Percentiles rank a stretch among this genome's conserved stretches.
These are phyloP conservation scores for Trachurus trachurus DNA, from an alignment of 2,797 vertebrate genomes.

Conservation along the genomic window DNA sequence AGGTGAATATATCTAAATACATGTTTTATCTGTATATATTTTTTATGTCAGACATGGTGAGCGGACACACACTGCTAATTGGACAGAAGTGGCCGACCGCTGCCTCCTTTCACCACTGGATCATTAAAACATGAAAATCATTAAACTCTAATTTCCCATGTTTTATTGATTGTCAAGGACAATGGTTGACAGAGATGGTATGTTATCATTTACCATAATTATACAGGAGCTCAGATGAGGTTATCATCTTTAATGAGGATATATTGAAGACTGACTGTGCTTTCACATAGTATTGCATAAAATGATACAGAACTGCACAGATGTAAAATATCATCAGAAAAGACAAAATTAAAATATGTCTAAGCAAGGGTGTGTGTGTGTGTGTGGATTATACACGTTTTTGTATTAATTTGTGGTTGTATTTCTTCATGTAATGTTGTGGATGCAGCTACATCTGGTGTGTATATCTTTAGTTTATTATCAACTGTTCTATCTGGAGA, in stretches of 20 bases:
- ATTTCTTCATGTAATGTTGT: no score
- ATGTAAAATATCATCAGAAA: not conserved
- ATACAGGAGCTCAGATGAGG: not conserved
- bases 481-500: no score
- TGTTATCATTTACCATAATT: not conserved
- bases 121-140: slow-evolving; percentile 42
- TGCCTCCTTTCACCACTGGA: slow-evolving; percentile 17
- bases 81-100: slow-evolving; percentile 11
- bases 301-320: not conserved
- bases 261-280: not conserved
- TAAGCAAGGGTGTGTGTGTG: not conserved
- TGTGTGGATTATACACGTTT: no score
- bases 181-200: not conserved
- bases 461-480: no score
- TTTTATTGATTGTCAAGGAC: slow-evolving; percentile 19
- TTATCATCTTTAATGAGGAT: not conserved
- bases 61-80: slow-evolving; percentile 9
- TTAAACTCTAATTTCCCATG: slow-evolving; percentile 17
- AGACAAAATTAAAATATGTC: not conserved
- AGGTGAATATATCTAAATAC: not conserved
- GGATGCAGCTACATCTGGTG: no score
- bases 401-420: no score
- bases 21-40: not conserved
- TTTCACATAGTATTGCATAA: not conserved
- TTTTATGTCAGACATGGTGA: not conserved